These are phyloP conservation scores for Phymatocera aterrima DNA, from an alignment of 2,888 invertebrate genomes.

Conservation along the genomic window DNA sequence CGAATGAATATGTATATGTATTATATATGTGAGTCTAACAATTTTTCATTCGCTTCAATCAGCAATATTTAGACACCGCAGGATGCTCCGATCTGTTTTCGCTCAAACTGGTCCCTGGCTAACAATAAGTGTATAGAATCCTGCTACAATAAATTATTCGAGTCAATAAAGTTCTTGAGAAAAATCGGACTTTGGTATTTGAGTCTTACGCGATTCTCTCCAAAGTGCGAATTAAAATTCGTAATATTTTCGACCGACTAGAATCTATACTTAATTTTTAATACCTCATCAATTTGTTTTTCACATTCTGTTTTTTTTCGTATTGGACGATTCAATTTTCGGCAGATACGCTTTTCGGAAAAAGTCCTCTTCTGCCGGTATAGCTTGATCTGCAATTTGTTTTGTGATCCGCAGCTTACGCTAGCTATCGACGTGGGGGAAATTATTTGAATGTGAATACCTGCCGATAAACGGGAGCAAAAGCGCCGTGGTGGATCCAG, in stretches of 20 bases:
- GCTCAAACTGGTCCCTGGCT: no score
- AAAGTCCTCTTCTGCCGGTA: background rate
- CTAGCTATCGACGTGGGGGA: background rate
- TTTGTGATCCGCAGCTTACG: background rate
- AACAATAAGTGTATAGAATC: no score
- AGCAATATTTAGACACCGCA: no score
- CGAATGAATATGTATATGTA: no score
- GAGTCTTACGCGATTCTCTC: background rate
- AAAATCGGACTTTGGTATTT: no score
- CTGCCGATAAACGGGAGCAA: constrained; percentile 26
- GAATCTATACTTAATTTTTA: background rate
- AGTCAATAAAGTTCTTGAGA: no score
- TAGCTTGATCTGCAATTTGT: background rate
- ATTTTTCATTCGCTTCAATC: no score
- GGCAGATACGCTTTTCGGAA: background rate
- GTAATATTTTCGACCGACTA: background rate
- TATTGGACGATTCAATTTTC: background rate
- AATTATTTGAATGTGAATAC: constrained; percentile 8
- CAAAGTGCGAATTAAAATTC: background rate
- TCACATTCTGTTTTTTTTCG: background rate
- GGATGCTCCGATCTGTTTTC: no score
- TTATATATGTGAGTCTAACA: no score
- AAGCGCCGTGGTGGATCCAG: constrained; percentile 9
- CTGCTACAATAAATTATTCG: no score
- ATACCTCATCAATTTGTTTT: background rate